Evolutionary conservation across 1,140 invertebrate species (phyloP).

Genomic region (Oncopodura yosiiana): DNA sequence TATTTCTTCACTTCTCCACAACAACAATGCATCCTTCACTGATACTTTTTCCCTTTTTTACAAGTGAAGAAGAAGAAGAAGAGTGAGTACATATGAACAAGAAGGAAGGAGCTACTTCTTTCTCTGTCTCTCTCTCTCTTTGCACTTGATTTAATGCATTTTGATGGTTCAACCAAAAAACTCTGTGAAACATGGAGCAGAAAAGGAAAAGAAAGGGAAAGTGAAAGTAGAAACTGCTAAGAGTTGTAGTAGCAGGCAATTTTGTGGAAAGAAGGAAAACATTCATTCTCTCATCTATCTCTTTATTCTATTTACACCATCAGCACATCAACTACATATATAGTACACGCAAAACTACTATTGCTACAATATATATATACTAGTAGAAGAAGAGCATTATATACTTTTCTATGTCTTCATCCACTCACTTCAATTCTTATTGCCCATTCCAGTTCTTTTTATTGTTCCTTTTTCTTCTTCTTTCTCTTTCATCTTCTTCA

Average conservation of each 20-base stretch:
- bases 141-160: slow-evolving; percentile 23
- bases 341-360: no score
- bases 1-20: no score
- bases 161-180: slow-evolving; percentile 12
- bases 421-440: slow-evolving; percentile 11
- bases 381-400: no score
- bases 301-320: slow-evolving; percentile 1
- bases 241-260: no score
- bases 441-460: slow-evolving; percentile 9
- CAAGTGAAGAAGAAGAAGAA: not conserved
- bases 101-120: no score
- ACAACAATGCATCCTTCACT: no score
- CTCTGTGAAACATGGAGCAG: no score
- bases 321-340: no score
- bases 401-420: slow-evolving; percentile 16
- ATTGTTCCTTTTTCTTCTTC: not conserved
- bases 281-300: not conserved
- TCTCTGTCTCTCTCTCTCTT: no score
- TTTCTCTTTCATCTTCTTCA: not conserved
- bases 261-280: no score
- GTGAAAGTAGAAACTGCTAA: not conserved
- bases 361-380: no score
- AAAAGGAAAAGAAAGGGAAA: not conserved
- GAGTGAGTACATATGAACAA: no score
- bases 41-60: not conserved